A percentile compares a stretch with the other conserved stretches of the same genome.
These are phyloP conservation scores for Osmerus eperlanus DNA, from an alignment of 2,113 vertebrate genomes.

Conservation along the genomic window DNA sequence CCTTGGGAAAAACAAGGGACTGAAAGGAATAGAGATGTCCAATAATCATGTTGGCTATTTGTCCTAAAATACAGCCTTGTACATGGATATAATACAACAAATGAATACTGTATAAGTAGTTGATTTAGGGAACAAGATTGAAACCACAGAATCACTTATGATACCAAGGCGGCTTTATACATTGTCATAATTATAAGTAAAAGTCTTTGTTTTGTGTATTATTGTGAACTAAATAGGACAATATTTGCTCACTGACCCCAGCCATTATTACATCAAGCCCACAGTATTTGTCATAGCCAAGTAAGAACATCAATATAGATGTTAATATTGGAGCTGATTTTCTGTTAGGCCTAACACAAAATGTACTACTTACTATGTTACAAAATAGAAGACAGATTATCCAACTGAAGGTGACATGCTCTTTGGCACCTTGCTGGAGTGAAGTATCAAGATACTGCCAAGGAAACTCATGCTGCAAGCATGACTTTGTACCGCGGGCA, in stretches of 20 bases:
- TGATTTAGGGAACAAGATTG: too few relatives aligned
- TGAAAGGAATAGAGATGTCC: background rate
- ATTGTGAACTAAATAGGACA: too few relatives aligned
- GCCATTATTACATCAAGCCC: too few relatives aligned
- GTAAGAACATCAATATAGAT: slow-evolving; percentile 1
- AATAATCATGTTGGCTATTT: too few relatives aligned
- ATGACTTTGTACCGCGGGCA: slow-evolving; percentile 24
- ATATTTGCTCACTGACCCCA: too few relatives aligned
- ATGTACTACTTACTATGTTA: slow-evolving; percentile 6
- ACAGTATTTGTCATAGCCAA: slow-evolving; percentile 19
- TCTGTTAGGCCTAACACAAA: slow-evolving; percentile 3
- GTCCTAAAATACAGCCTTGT: too few relatives aligned
- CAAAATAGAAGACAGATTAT: slow-evolving; percentile 20
- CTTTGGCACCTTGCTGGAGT: slow-evolving; percentile 18
- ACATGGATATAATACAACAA: too few relatives aligned
- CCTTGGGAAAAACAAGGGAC: background rate
- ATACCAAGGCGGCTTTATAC: too few relatives aligned
- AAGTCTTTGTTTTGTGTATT: too few relatives aligned
- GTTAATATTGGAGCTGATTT: background rate
- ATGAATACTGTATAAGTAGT: too few relatives aligned
- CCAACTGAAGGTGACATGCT: background rate
- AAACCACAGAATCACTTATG: too few relatives aligned
- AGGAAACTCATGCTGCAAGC: slow-evolving; percentile 7
- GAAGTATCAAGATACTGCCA: slow-evolving; percentile 8
- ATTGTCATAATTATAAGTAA: too few relatives aligned